A percentile compares a stretch with the other conserved stretches of the same genome.
These are phyloP conservation scores for Tapirus terrestris DNA, from an alignment of 2,113 vertebrate genomes.

Conservation along the genomic window DNA sequence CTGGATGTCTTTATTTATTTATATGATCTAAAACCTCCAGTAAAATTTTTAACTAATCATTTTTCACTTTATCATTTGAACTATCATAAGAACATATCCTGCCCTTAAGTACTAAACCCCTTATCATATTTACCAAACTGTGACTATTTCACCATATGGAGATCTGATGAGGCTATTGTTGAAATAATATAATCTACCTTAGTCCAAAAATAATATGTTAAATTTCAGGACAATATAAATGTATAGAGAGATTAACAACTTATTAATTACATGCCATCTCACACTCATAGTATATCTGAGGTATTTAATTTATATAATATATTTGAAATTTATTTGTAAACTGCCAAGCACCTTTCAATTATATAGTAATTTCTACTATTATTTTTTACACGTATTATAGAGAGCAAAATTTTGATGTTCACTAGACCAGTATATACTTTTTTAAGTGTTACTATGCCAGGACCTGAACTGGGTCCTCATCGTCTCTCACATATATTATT, in stretches of 20 bases:
- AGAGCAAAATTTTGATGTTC: not conserved
- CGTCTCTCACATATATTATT: not conserved
- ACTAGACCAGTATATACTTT: not conserved
- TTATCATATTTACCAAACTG: not conserved
- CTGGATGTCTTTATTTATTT: not conserved
- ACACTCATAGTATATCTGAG: not conserved
- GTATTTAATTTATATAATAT: not conserved
- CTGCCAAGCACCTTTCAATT: not conserved
- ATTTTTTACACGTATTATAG: not conserved
- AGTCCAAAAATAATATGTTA: not conserved
- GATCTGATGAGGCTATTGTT: not conserved
- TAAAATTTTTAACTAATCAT: not conserved
- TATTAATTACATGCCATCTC: not conserved
- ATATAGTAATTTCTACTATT: not conserved
- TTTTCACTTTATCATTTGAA: not conserved
- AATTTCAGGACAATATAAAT: not conserved
- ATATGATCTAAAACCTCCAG: not conserved
- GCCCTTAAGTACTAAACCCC: not conserved
- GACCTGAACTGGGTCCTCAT: not conserved
- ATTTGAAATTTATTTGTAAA: not conserved
- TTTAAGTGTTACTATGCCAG: not conserved
- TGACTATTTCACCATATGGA: not conserved
- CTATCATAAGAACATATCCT: not conserved
- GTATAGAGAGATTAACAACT: not conserved
- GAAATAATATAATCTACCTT: not conserved